phyloP scores from a whole-genome alignment of 2,113 vertebrate genomes.

The Chitala chitala region DNA sequence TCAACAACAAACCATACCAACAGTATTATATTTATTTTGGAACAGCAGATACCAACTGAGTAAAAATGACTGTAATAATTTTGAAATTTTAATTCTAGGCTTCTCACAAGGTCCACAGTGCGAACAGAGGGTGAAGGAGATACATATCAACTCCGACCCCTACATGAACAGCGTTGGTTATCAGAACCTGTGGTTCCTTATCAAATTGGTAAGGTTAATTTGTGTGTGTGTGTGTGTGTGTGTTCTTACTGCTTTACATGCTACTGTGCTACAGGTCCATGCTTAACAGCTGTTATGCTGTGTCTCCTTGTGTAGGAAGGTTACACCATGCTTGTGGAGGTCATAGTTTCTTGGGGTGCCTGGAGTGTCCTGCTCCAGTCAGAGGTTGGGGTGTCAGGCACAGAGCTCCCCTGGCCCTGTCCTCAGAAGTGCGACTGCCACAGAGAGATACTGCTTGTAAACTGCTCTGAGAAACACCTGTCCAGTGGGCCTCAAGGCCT shows the following conservation, averaged over 20 bases:
- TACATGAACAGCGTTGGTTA: slow-evolving; percentile 55
- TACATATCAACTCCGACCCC: slow-evolving; percentile 39
- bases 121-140: slow-evolving; percentile 27
- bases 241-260: background rate
- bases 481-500: slow-evolving; percentile 66
- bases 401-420: slow-evolving; percentile 50
- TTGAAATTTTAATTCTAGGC: slow-evolving; percentile 34
- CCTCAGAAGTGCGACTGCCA: slow-evolving; percentile 68
- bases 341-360: slow-evolving; percentile 50
- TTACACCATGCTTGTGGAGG: slow-evolving; percentile 63
- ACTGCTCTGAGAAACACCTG: slow-evolving; percentile 70
- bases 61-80: too few species aligned
- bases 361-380: slow-evolving; percentile 56
- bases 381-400: slow-evolving; percentile 45
- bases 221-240: background rate
- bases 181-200: slow-evolving; percentile 55
- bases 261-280: background rate
- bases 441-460: slow-evolving; percentile 61
- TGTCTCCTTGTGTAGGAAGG: slow-evolving; percentile 46
- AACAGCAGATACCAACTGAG: background rate
- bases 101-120: slow-evolving; percentile 25
- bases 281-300: background rate
- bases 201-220: slow-evolving; percentile 45
- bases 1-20: background rate
- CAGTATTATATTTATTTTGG: background rate